A percentile compares a stretch with the other conserved stretches of the same genome.
These are phyloP conservation scores for Drosophila prostipennis DNA, from an alignment of 2,888 invertebrate genomes.

Conservation along the genomic window DNA sequence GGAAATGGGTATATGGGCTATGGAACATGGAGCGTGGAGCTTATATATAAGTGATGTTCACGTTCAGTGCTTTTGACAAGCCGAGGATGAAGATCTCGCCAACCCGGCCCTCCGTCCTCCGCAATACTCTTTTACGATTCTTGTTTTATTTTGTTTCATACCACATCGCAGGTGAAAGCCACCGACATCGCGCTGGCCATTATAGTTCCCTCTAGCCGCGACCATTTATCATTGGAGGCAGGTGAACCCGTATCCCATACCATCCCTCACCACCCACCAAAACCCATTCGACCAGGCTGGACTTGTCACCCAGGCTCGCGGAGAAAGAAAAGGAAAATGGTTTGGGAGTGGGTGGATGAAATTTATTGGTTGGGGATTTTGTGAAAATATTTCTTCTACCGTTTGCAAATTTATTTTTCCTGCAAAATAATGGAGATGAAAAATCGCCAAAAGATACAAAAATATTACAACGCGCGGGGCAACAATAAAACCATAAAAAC, in stretches of 20 bases:
- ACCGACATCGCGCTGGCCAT: slow-evolving; percentile 58
- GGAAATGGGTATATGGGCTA: slow-evolving; percentile 8
- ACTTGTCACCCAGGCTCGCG: slow-evolving; percentile 63
- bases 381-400: slow-evolving; percentile 66
- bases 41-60: slow-evolving; percentile 67
- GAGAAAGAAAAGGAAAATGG: slow-evolving; percentile 28
- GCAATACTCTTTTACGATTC: slow-evolving; percentile 30
- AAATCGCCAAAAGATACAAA: slow-evolving; percentile 55
- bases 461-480: slow-evolving; percentile 43
- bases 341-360: slow-evolving; percentile 41
- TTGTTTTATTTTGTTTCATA: slow-evolving; percentile 39
- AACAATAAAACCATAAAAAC: slow-evolving; percentile 42
- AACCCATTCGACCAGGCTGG: slow-evolving; percentile 45
- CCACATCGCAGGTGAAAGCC: slow-evolving; percentile 69
- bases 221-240: slow-evolving; percentile 68
- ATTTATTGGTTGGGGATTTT: slow-evolving; percentile 71
- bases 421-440: slow-evolving; percentile 71
- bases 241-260: background rate
- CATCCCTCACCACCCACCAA: background rate
- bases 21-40: slow-evolving; percentile 5
- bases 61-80: slow-evolving; percentile 73
- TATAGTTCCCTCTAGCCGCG: slow-evolving; percentile 70
- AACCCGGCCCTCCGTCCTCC: slow-evolving; percentile 4
- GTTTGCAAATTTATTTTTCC: slow-evolving; percentile 76
- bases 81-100: slow-evolving; percentile 41